A percentile compares a stretch with the other conserved stretches of the same genome.
Conservation (phyloP, 37 sponge, comb jelly and placozoan genomes). For the Ephydatia muelleri region DNA sequence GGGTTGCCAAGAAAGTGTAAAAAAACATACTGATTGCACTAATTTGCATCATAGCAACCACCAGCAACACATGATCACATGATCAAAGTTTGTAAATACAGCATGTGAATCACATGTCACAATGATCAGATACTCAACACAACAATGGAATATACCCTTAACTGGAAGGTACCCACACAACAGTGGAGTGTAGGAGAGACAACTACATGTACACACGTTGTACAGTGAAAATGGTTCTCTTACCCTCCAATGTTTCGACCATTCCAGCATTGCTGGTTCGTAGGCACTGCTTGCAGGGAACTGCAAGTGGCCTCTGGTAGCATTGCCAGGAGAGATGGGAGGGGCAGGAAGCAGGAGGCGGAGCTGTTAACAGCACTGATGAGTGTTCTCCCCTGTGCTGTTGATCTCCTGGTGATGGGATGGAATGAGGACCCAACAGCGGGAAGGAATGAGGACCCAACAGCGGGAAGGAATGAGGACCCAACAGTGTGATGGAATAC, state of each 20-base stretch:
- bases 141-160: background rate
- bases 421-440: too few species aligned
- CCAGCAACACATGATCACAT: too few species aligned
- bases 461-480: too few species aligned
- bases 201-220: too few species aligned
- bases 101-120: too few species aligned
- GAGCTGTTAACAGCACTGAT: slow-evolving; percentile 16
- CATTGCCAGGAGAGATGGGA: background rate
- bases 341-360: slow-evolving; percentile 24
- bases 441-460: too few species aligned
- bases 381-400: background rate
- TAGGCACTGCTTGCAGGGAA: background rate
- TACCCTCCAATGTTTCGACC: slow-evolving; percentile 40
- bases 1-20: background rate
- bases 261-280: slow-evolving; percentile 51
- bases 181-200: background rate
- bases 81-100: too few species aligned
- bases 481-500: background rate
- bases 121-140: too few species aligned
- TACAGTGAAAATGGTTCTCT: too few species aligned
- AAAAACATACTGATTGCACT: background rate
- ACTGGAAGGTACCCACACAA: background rate
- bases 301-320: slow-evolving; percentile 21
- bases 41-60: background rate
- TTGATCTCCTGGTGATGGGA: background rate